Base-by-base conservation (phyloP, 2,888 invertebrate species). In the Pachydiplax longipennis region DNA sequence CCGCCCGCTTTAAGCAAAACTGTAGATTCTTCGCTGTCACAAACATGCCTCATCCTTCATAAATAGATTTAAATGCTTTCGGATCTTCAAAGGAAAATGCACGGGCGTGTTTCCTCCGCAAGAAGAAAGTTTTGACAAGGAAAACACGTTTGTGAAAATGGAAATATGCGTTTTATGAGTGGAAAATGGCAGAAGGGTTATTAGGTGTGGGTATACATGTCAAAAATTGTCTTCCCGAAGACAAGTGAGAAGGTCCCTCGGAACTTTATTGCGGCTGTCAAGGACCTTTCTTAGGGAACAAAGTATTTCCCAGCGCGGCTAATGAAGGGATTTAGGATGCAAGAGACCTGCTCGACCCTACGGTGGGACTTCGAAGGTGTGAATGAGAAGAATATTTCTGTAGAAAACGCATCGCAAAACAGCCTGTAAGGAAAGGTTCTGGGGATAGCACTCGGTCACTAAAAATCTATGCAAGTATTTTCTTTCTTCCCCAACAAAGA, bases 331-430 rank as follows among this genome's bases (percentile, higher is more conserved):
- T 18, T 61, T 87, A 61, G 87, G 40, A 31, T 53, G 31, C 12
- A 25, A 15, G 73, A 73, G 73, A 13, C 73, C 35, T 37, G 58
- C 87, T 61, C 35, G 40, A 61, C 61, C 61, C 65, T 65, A 31
- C 37, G 35, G 35, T n/a, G 25, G 61, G 61, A 87, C 65, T 35
- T 8, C 25, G n/a, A 0, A 87, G 87, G 87, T 87, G 87, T 61
- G 87, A 87, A 87, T 87, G 87, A 40, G 61, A n/a, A 37, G 87
- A 87, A 87, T 87, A 87, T 87, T 61, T 61, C 13, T 22, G 18
- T 37, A n/a, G 37, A 87, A 58, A 37, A 35, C n/a, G 87, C 18
- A 31, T 61, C n/a, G 37, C 73, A 73, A 73, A 73, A 25, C 73
- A 58, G 25, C 53, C 83, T 6, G 35, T 31, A 35, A 61, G 61